These are phyloP conservation scores for Tragelaphus imberbis DNA, from an alignment of 2,113 vertebrate species.

Conservation along the genomic window DNA sequence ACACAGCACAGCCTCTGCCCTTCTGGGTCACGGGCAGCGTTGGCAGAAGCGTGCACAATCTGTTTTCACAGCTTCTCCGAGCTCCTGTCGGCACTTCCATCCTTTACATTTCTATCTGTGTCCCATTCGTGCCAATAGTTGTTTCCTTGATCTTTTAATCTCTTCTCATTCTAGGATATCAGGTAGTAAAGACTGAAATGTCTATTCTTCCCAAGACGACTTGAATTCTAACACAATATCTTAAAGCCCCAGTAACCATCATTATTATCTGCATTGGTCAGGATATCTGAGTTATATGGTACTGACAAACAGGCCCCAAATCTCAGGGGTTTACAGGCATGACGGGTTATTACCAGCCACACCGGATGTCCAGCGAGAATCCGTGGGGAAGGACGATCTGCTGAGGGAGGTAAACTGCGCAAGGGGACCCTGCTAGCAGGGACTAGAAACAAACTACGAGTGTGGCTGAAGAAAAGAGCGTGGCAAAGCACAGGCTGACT, in stretches of 20 bases:
- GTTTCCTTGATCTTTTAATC: background rate
- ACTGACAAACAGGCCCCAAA: background rate
- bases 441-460: background rate
- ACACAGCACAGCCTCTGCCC: background rate
- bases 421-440: background rate
- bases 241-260: background rate
- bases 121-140: background rate
- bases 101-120: background rate
- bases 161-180: background rate
- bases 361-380: background rate
- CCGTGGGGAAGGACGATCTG: rapidly evolving
- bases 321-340: background rate
- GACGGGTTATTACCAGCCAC: background rate
- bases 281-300: background rate
- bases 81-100: background rate
- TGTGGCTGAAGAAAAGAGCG: background rate
- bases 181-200: background rate
- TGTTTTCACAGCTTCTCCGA: background rate
- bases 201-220: background rate
- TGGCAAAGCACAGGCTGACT: too few relatives aligned
- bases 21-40: background rate
- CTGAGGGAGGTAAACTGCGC: rapidly evolving
- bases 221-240: background rate
- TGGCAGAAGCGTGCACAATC: background rate
- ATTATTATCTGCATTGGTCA: background rate